Evolutionary conservation across 2,888 invertebrate genomes (phyloP).

Genomic region (Drosophila anomalata): DNA sequence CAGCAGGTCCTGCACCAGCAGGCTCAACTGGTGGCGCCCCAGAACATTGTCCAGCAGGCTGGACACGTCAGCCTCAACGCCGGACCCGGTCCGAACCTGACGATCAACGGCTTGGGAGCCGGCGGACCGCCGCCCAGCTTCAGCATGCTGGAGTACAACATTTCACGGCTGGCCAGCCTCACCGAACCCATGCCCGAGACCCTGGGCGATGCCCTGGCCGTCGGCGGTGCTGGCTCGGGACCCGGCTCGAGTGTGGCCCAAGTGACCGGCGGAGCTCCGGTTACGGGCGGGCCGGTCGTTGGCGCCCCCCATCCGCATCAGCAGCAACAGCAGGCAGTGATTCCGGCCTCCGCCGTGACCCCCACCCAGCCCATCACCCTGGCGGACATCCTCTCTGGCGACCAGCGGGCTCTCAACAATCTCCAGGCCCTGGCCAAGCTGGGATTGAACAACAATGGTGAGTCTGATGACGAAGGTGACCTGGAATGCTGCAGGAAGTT

Average conservation of each 20-base stretch:
- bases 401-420: constrained; percentile 92
- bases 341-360: constrained; percentile 85
- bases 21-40: constrained; percentile 58
- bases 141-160: constrained; percentile 93
- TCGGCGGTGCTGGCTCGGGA: constrained; percentile 32
- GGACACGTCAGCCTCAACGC: constrained; percentile 61
- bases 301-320: constrained; percentile 24
- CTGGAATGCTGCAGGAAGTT: neutral
- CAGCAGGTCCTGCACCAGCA: constrained; percentile 38
- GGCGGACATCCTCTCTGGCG: constrained; percentile 90
- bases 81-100: constrained; percentile 41
- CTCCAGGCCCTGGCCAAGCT: constrained; percentile 95
- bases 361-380: constrained; percentile 88
- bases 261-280: constrained; percentile 28
- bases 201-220: constrained; percentile 79
- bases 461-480: constrained; percentile 61
- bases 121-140: constrained; percentile 84
- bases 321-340: constrained; percentile 71
- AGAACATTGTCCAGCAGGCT: constrained; percentile 57
- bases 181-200: constrained; percentile 87
- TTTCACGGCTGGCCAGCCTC: constrained; percentile 92
- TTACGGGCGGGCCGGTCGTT: constrained; percentile 35
- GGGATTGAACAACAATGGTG: constrained; percentile 88
- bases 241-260: constrained; percentile 26
- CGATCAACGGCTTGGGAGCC: constrained; percentile 66